These are phyloP conservation scores for Hexactinellida sp. DNA, from an alignment of 37 sponge, comb jelly and placozoan genomes.

Conservation along the genomic window DNA sequence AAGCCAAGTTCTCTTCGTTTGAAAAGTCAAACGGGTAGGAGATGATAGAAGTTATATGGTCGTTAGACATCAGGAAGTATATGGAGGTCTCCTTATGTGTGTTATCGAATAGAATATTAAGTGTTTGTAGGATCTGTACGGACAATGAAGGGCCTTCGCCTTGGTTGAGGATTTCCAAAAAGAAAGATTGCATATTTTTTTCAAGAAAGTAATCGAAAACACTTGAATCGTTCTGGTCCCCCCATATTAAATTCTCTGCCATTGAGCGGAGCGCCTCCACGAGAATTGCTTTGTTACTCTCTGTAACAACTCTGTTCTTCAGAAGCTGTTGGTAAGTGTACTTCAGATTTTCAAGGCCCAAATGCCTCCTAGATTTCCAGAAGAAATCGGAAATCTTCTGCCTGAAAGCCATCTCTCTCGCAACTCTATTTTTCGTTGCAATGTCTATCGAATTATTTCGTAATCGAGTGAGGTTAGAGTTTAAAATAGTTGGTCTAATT, in stretches of 20 bases:
- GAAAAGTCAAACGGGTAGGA: constrained; percentile 86
- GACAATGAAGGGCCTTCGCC: constrained; percentile 52
- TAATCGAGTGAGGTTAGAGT: no score
- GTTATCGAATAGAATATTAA: constrained; percentile 95
- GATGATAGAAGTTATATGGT: constrained; percentile 91
- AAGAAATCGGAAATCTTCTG: not conserved
- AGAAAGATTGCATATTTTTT: constrained; percentile 87
- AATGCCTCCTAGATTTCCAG: not conserved
- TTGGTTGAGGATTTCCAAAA: constrained; percentile 67
- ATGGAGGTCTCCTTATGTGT: constrained; percentile 89
- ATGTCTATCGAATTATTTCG: no score
- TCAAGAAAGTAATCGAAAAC: constrained; percentile 96
- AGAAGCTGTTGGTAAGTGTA: constrained; percentile 53
- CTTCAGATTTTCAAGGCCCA: constrained; percentile 26
- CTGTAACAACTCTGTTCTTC: constrained; percentile 58
- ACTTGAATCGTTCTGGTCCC: constrained; percentile 95
- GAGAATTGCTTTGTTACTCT: constrained; percentile 51
- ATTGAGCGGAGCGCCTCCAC: constrained; percentile 92
- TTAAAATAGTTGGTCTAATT: no score
- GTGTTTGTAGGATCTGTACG: constrained; percentile 89
- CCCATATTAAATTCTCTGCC: constrained; percentile 96
- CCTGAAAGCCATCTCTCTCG: not conserved
- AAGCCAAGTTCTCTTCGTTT: constrained; percentile 94
- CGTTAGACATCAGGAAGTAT: constrained; percentile 95
- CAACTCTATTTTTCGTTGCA: no score